Evolutionary conservation across 2,113 vertebrate genomes (phyloP), one percentile per base, ranked within the genome.

Genomic region (Indicator maculatus): DNA sequence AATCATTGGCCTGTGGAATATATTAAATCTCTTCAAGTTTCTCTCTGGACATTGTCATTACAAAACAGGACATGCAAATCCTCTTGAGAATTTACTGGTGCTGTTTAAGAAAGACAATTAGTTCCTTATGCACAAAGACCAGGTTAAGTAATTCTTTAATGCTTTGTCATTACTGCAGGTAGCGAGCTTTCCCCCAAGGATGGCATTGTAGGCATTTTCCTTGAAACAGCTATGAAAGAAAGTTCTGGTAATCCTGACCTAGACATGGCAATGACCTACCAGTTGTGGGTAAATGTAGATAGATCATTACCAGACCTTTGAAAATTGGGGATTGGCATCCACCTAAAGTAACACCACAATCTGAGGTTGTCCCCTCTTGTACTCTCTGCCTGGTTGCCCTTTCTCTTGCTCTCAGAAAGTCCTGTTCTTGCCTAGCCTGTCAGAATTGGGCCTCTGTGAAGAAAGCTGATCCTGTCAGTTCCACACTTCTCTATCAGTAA

Each of bases 401-500:
- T 86, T 15, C 44, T 47, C 23, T 61, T 45, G 56, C 52, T 70
- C 19, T 55, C 0, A 0, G n/a, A 78, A n/a, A 70, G 27, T 23
- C 33, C 17, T 0, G 3, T 67, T 76, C 15, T 18, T 72, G 28
- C 36, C 47, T 63, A 45, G 17, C 28, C 39, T 52, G 23, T 39
- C 19, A 69, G 69, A 31, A 61, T 6, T 21, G 8, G 64, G 36
- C 55, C 60, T 64, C 16, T 18, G 8, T 55, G 65, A 65, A 59
- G 16, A 55, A 64, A 64, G 23, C 55, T 55, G 83, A 52, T 30
- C 18, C 18, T n/a, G 24, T 39, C 53, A 59, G 41, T 67, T 17
- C 83, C 55, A 12, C 3, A 1, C 26, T 72, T n/a, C 16, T 1
- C 38, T 58, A 1, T 39, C 3, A 0, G 15, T n/a, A 53, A 56